Evolutionary conservation across 2,113 vertebrate species (phyloP).

Genomic region (Steatornis caripensis): DNA sequence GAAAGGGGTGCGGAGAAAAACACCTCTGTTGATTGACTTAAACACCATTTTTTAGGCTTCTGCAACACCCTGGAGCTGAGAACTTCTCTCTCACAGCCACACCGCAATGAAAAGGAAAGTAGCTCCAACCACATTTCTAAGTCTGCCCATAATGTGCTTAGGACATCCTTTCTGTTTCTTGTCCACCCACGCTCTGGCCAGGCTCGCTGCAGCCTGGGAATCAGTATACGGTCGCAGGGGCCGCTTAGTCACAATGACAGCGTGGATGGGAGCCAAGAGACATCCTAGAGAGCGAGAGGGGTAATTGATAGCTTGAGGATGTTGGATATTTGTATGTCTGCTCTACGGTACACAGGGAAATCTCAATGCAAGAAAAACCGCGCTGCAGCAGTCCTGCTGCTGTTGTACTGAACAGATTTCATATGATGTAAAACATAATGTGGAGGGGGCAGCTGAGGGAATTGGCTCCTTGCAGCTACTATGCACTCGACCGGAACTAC

Average conservation of each 20-base stretch:
- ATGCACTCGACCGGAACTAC: background rate
- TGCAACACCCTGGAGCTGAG: background rate
- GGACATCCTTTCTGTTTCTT: background rate
- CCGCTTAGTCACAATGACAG: background rate
- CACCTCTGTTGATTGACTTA: background rate
- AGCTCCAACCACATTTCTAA: background rate
- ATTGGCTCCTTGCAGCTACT: background rate
- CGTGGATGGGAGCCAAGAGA: background rate
- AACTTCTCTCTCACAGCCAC: background rate
- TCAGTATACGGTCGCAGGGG: fast-evolving
- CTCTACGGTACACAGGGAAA: fast-evolving
- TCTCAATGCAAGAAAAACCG: fast-evolving
- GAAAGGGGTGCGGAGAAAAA: background rate
- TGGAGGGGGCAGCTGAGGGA: background rate
- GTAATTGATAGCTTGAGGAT: background rate
- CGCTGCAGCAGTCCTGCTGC: background rate
- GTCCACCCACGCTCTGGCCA: fast-evolving
- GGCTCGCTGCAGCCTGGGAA: background rate
- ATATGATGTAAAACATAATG: background rate
- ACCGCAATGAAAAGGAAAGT: background rate
- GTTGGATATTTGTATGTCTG: background rate
- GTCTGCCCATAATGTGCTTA: background rate
- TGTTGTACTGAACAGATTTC: background rate
- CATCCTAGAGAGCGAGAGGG: background rate
- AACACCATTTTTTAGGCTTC: background rate